phyloP scores from a whole-genome alignment of 2,113 vertebrate genomes.

The Crocuta crocuta region DNA sequence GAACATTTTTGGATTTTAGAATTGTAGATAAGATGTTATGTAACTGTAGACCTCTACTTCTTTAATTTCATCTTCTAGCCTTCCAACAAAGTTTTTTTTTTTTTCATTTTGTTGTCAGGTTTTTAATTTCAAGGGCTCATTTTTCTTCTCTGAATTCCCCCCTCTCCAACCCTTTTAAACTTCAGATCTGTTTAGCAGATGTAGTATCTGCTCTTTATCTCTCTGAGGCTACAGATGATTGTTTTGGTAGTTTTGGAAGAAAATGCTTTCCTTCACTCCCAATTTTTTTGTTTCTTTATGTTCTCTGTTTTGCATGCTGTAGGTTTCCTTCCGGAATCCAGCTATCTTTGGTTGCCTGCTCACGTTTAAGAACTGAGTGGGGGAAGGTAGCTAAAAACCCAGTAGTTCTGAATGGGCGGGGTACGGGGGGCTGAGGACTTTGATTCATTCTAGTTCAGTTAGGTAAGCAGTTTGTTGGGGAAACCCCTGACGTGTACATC shows the following conservation, averaged over 20 bases:
- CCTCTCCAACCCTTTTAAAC: background rate
- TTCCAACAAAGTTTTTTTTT: background rate
- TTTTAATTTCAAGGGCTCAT: background rate
- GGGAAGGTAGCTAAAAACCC: background rate
- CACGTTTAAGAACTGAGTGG: background rate
- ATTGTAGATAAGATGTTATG: background rate
- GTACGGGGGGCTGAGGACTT: background rate
- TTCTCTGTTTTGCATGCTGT: background rate
- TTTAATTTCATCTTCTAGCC: background rate
- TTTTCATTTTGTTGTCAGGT: background rate
- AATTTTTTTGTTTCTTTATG: background rate
- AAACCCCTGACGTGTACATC: background rate
- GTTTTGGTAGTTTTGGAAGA: background rate
- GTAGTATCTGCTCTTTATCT: background rate
- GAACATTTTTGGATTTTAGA: constrained; percentile 16
- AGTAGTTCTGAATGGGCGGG: background rate
- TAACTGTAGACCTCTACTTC: background rate
- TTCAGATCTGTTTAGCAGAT: background rate
- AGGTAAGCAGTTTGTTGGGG: background rate
- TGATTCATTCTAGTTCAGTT: background rate
- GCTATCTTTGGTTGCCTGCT: background rate
- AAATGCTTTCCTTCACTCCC: background rate
- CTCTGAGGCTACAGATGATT: background rate
- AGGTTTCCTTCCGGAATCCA: background rate
- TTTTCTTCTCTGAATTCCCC: background rate